phyloP scores from a whole-genome alignment of 2,113 vertebrate species.

The Bolborhynchus lineola region DNA sequence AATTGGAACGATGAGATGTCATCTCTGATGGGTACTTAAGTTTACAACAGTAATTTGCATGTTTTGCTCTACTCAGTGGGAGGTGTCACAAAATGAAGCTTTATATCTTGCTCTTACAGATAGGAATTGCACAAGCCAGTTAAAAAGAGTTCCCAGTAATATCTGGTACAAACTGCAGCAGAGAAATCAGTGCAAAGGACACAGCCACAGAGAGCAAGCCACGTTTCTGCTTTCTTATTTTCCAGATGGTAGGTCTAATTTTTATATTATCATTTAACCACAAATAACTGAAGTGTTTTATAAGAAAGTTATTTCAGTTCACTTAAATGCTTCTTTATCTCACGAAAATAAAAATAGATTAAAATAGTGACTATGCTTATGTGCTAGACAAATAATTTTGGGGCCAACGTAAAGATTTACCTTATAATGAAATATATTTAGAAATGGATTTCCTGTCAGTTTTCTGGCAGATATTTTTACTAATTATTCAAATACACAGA shows the following conservation, averaged over 20 bases:
- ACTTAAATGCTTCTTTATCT: not conserved
- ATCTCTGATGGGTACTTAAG: not conserved
- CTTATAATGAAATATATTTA: not conserved
- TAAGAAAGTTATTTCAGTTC: not conserved
- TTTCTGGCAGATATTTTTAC: not conserved
- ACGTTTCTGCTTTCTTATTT: not conserved
- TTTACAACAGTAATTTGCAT: not conserved
- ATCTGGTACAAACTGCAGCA: not conserved
- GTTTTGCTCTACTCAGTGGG: not conserved
- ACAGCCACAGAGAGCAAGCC: not conserved
- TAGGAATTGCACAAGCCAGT: not conserved
- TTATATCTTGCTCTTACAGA: not conserved
- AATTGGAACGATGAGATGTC: not conserved
- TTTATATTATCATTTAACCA: not conserved
- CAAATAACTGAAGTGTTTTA: not conserved
- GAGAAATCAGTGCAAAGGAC: not conserved
- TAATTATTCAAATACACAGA: not conserved
- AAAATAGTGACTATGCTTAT: not conserved
- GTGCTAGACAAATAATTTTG: not conserved
- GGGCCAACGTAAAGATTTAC: not conserved
- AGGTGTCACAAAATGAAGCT: constrained; percentile 10
- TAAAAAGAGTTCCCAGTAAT: not conserved
- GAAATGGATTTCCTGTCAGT: not conserved
- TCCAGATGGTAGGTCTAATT: constrained; percentile 22
- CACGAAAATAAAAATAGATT: not conserved